phyloP scores from a whole-genome alignment of 2,797 vertebrate species.

The Siniperca undulata region DNA sequence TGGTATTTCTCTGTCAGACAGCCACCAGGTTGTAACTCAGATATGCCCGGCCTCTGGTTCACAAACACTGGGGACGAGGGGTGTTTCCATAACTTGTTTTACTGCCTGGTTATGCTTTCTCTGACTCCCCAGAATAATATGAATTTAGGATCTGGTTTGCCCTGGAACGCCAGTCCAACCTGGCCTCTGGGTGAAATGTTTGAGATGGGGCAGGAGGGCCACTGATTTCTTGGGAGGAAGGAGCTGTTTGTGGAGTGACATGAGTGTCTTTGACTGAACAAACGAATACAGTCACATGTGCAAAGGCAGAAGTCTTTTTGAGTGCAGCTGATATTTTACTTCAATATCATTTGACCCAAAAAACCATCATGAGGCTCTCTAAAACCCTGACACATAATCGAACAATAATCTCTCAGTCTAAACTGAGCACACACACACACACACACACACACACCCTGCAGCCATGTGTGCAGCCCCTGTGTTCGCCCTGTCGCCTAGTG shows the following conservation, averaged over 20 bases:
- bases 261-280: not conserved
- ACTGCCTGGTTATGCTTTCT: constrained; percentile 57
- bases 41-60: constrained; percentile 31
- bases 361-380: constrained; percentile 38
- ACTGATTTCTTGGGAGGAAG: constrained; percentile 8
- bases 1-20: constrained; percentile 42
- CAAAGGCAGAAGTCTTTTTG: not conserved
- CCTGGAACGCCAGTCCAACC: constrained; percentile 19
- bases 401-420: constrained; percentile 66
- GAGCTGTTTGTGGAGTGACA: not conserved
- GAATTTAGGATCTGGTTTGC: constrained; percentile 49
- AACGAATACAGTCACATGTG: constrained; percentile 5
- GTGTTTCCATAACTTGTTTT: constrained; percentile 56
- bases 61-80: constrained; percentile 6
- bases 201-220: not conserved
- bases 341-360: constrained; percentile 37
- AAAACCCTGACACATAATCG: constrained; percentile 42
- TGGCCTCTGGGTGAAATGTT: constrained; percentile 35
- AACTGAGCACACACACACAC: constrained; percentile 14
- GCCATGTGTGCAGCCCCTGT: constrained; percentile 42
- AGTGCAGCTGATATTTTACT: constrained; percentile 22
- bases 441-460: constrained; percentile 29
- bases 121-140: constrained; percentile 58
- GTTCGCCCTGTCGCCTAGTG: constrained; percentile 30
- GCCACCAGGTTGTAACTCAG: constrained; percentile 29